phyloP scores from a whole-genome alignment of 1,140 invertebrate species.

The Musca vetustissima region DNA sequence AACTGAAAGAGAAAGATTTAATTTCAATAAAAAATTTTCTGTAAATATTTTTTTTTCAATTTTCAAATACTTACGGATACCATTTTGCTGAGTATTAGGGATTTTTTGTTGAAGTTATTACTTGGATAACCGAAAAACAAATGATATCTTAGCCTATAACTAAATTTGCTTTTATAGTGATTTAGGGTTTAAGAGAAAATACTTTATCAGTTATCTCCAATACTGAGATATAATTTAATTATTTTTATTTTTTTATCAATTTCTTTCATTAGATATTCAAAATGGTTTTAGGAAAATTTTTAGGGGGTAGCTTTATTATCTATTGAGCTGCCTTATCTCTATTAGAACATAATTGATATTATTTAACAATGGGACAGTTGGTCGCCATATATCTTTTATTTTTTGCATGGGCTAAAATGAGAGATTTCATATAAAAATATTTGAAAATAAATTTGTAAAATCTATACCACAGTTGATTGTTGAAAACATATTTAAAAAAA shows the following conservation, averaged over 20 bases:
- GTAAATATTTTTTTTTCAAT: not conserved
- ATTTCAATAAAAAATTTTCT: not conserved
- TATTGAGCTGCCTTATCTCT: too few relatives aligned
- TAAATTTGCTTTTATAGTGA: conserved; percentile 1
- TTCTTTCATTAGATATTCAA: too few relatives aligned
- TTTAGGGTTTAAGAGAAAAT: not conserved
- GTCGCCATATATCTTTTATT: too few relatives aligned
- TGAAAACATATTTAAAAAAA: too few relatives aligned
- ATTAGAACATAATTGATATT: too few relatives aligned
- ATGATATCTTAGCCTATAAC: not conserved
- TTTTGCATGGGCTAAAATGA: too few relatives aligned
- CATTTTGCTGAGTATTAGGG: conserved; percentile 19
- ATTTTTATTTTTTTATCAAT: not conserved
- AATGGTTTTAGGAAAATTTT: too few relatives aligned
- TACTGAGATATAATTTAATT: conserved; percentile 7
- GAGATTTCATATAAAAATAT: too few relatives aligned
- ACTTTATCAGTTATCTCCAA: not conserved
- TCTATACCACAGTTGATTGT: too few relatives aligned
- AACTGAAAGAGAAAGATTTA: conserved; percentile 59
- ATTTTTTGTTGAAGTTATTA: conserved; percentile 7
- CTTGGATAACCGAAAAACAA: conserved; percentile 5
- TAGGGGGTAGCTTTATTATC: too few relatives aligned
- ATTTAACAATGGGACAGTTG: too few relatives aligned
- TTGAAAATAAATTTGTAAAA: too few relatives aligned
- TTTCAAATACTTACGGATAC: conserved; percentile 27